Evolutionary conservation across 2,113 vertebrate genomes (phyloP).

Genomic region (Paraplagusia blochii): DNA sequence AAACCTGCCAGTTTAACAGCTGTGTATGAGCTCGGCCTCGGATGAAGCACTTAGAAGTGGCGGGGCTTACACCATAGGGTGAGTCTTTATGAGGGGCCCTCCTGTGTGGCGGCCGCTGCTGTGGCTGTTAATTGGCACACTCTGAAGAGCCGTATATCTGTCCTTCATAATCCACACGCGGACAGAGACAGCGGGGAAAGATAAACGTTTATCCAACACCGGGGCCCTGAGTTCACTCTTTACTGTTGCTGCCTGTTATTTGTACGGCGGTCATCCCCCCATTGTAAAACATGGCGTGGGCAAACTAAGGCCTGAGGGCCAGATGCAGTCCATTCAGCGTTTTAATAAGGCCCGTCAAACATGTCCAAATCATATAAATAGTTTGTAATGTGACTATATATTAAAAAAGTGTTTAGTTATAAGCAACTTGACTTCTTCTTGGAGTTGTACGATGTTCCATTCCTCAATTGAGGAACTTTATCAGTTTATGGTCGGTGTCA

Average conservation of each 20-base stretch:
- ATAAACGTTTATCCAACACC: slow-evolving; percentile 69
- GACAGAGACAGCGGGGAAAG: slow-evolving; percentile 59
- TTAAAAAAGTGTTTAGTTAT: too few relatives aligned
- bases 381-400: too few relatives aligned
- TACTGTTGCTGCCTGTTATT: slow-evolving; percentile 16
- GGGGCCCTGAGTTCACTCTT: slow-evolving; percentile 24
- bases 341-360: too few relatives aligned
- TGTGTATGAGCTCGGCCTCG: slow-evolving; percentile 63
- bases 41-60: slow-evolving; percentile 75
- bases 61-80: slow-evolving; percentile 71
- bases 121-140: slow-evolving; percentile 78
- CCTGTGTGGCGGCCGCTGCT: slow-evolving; percentile 71
- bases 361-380: too few relatives aligned
- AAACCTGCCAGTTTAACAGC: slow-evolving; percentile 75
- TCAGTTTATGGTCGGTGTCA: too few relatives aligned
- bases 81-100: slow-evolving; percentile 75
- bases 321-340: too few relatives aligned
- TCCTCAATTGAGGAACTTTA: too few relatives aligned
- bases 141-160: slow-evolving; percentile 75
- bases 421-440: too few relatives aligned
- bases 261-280: slow-evolving; percentile 1
- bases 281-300: neutral
- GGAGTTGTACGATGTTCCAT: too few relatives aligned
- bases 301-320: too few relatives aligned
- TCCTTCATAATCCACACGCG: slow-evolving; percentile 74